phyloP scores from a whole-genome alignment of 1,140 invertebrate species.

The Tribolium madens region DNA sequence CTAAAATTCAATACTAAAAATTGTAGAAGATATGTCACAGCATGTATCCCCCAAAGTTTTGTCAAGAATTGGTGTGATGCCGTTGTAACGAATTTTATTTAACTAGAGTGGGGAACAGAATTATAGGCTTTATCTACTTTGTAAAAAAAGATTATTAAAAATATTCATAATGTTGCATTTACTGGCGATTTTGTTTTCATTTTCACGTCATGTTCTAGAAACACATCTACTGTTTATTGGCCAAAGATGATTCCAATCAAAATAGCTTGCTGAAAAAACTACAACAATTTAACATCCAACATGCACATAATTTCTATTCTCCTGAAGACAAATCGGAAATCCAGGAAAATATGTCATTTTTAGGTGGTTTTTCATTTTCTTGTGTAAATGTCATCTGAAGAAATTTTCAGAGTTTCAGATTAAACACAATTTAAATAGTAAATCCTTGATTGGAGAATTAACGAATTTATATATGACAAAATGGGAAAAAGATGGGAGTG shows the following conservation, averaged over 20 bases:
- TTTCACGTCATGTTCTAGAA: slow-evolving; percentile 50
- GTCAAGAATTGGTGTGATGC: too few species aligned
- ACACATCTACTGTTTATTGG: slow-evolving; percentile 56
- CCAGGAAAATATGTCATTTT: slow-evolving; percentile 51
- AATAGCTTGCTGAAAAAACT: slow-evolving; percentile 50
- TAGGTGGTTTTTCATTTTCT: slow-evolving; percentile 46
- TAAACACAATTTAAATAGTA: slow-evolving; percentile 41
- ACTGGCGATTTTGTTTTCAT: too few species aligned
- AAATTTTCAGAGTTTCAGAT: slow-evolving; percentile 57
- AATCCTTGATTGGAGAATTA: slow-evolving; percentile 57
- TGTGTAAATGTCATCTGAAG: background rate
- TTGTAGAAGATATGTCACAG: too few species aligned
- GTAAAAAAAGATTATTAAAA: too few species aligned
- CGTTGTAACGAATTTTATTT: too few species aligned
- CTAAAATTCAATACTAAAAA: too few species aligned
- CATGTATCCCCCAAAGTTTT: too few species aligned
- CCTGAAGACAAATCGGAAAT: slow-evolving; percentile 52
- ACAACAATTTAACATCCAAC: slow-evolving; percentile 52
- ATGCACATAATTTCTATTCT: slow-evolving; percentile 50
- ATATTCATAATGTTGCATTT: too few species aligned
- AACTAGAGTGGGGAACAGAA: too few species aligned
- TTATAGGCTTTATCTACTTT: too few species aligned
- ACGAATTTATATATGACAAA: slow-evolving; percentile 55
- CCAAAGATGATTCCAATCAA: slow-evolving; percentile 49
- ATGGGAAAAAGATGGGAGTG: slow-evolving; percentile 45